phyloP scores from a whole-genome alignment of 2,797 vertebrate genomes.

The Scolopax rusticola region DNA sequence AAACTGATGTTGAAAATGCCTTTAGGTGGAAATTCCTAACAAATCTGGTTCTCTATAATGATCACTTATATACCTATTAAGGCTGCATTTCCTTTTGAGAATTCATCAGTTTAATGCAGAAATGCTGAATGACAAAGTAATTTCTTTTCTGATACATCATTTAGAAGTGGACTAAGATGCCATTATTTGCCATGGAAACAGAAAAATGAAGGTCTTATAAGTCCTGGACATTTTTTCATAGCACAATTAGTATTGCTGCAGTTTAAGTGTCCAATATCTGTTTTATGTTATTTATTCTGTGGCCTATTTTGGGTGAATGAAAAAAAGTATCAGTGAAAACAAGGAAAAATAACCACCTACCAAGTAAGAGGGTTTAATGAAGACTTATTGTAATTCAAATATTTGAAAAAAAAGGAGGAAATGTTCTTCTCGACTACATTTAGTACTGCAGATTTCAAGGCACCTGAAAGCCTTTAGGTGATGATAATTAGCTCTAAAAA shows the following conservation, averaged over 20 bases:
- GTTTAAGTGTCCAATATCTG: neutral
- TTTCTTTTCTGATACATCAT: neutral
- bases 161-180: neutral
- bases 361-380: neutral
- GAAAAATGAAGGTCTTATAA: neutral
- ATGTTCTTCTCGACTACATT: neutral
- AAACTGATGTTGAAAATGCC: slow-evolving; percentile 1
- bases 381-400: neutral
- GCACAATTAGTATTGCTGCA: neutral
- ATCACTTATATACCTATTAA: neutral
- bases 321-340: neutral
- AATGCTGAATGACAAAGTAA: neutral
- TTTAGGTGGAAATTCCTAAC: neutral
- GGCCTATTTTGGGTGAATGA: neutral
- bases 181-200: neutral
- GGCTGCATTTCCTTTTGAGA: neutral
- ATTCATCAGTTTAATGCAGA: neutral
- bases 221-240: neutral
- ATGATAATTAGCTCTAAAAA: neutral
- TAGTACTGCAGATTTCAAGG: neutral
- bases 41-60: neutral
- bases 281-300: neutral
- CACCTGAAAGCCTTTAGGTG: neutral
- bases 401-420: neutral
- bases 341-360: neutral